phyloP scores from a whole-genome alignment of 1,140 invertebrate species.

The Dufourea novaeangliae region DNA sequence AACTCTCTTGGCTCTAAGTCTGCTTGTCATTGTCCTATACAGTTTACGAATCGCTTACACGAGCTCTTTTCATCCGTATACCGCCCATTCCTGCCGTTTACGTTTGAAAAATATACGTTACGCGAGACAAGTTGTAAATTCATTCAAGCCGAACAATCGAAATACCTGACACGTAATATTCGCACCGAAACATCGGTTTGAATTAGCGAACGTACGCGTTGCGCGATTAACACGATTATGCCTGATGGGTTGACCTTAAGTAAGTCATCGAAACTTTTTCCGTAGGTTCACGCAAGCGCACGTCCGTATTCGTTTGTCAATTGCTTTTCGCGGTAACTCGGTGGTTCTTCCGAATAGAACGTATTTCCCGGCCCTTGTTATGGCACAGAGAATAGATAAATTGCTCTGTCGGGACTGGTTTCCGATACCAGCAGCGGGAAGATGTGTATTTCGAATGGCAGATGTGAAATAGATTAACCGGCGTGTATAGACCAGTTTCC shows the following conservation, averaged over 20 bases:
- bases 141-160: not conserved
- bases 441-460: conserved; percentile 15
- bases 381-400: conserved; percentile 32
- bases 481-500: conserved; percentile 10
- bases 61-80: not conserved
- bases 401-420: conserved; percentile 37
- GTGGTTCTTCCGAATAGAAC: conserved; percentile 14
- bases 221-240: not conserved
- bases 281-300: not conserved
- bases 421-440: not conserved
- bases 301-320: not conserved
- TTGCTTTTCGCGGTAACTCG: conserved; percentile 10
- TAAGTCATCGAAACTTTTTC: not conserved
- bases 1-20: not conserved
- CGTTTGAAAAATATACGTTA: not conserved
- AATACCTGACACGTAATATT: not conserved
- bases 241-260: not conserved
- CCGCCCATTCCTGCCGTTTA: not conserved
- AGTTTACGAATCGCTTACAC: not conserved
- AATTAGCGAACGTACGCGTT: not conserved
- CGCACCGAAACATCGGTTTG: not conserved
- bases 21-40: no score
- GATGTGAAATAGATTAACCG: conserved; percentile 33
- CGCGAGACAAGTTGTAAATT: no score
- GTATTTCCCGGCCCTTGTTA: not conserved